These are phyloP conservation scores for Oophaga pumilio DNA, from an alignment of 2,113 vertebrate genomes.

Conservation along the genomic window DNA sequence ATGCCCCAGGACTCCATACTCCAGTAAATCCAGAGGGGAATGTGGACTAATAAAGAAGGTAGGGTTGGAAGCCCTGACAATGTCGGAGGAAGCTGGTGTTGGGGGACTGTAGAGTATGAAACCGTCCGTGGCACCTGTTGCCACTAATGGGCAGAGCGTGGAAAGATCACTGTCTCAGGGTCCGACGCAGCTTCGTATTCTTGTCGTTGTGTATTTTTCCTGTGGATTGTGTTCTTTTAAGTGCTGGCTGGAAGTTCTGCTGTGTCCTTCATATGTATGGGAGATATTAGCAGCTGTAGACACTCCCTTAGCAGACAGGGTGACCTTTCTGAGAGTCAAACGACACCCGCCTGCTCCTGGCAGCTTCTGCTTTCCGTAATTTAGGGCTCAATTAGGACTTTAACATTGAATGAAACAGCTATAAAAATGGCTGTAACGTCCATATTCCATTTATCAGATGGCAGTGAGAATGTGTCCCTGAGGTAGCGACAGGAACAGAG, in stretches of 20 bases:
- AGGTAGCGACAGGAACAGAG: slow-evolving; percentile 38
- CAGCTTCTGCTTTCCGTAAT: slow-evolving; percentile 58
- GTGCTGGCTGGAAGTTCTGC: not conserved
- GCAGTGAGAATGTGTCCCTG: slow-evolving; percentile 49
- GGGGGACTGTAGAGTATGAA: not conserved
- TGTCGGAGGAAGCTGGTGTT: not conserved
- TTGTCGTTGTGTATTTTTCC: not conserved
- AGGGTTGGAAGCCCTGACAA: too few species aligned
- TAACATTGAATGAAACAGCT: slow-evolving; percentile 57
- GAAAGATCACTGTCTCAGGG: not conserved
- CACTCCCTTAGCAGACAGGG: slow-evolving; percentile 48
- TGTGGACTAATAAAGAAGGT: too few species aligned
- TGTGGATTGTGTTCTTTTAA: not conserved
- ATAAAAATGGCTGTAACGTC: slow-evolving; percentile 54
- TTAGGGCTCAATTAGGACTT: slow-evolving; percentile 58
- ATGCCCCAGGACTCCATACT: too few species aligned
- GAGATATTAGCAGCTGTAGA: slow-evolving; percentile 45
- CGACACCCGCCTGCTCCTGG: slow-evolving; percentile 55
- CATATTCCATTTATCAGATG: slow-evolving; percentile 59
- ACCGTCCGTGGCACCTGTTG: not conserved
- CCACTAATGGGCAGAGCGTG: not conserved
- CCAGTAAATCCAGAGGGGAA: too few species aligned
- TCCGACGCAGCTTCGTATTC: not conserved
- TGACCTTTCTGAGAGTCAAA: slow-evolving; percentile 55
- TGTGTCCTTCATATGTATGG: slow-evolving; percentile 26